phyloP scores from a whole-genome alignment of 2,797 vertebrate genomes.

The Acrocephalus scirpaceus region DNA sequence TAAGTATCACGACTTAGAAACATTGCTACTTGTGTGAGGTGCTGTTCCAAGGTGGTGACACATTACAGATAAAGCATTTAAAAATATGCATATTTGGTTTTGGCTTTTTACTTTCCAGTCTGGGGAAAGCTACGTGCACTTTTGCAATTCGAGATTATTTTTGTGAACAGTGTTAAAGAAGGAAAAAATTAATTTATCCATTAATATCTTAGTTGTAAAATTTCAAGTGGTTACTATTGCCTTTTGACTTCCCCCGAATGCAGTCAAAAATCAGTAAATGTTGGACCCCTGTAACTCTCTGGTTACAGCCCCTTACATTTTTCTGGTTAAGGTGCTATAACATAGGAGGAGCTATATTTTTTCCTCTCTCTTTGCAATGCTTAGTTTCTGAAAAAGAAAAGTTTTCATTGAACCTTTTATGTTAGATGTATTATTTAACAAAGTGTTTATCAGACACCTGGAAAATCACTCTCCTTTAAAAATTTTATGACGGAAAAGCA shows the following conservation, averaged over 20 bases:
- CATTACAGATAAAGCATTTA: background rate
- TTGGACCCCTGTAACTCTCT: background rate
- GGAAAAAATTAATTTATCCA: background rate
- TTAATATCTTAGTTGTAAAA: background rate
- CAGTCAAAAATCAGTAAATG: background rate
- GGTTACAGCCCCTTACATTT: background rate
- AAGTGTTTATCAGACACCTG: constrained; percentile 63
- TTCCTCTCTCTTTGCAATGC: background rate
- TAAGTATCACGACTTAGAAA: background rate
- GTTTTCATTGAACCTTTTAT: constrained; percentile 27
- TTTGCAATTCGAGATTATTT: background rate
- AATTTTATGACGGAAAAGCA: constrained; percentile 66
- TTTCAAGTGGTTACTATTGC: background rate
- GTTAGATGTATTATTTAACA: constrained; percentile 28
- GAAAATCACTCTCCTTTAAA: constrained; percentile 56
- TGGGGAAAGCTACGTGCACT: background rate
- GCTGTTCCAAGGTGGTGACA: background rate
- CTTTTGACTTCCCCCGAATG: background rate
- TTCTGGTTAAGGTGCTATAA: background rate
- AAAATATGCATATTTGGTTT: background rate
- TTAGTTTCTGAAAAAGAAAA: background rate
- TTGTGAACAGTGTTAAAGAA: background rate
- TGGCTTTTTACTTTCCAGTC: constrained; percentile 6
- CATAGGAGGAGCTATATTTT: background rate
- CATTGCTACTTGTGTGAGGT: background rate